Conservation (phyloP, 2,113 vertebrate species). For the Upupa epops region DNA sequence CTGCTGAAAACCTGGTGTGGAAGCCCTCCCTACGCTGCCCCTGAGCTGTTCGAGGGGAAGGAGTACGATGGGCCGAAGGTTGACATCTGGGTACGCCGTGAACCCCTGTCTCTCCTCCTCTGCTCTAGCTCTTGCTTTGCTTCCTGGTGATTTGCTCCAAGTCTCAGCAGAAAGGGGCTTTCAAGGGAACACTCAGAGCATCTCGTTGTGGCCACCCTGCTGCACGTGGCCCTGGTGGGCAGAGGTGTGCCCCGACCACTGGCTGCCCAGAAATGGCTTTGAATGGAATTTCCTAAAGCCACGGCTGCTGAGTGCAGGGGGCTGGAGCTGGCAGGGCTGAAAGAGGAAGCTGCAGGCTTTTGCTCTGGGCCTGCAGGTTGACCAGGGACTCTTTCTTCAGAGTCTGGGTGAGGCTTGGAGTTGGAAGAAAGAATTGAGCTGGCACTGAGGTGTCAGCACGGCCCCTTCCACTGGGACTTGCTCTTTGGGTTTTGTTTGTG, state of each 20-base stretch:
- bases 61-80: slow-evolving; percentile 98
- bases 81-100: slow-evolving; percentile 90
- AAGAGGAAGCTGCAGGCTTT: too few relatives aligned
- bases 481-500: not conserved
- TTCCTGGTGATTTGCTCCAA: not conserved
- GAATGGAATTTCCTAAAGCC: rapidly evolving
- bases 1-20: slow-evolving; percentile 98
- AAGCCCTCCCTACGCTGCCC: slow-evolving; percentile 95
- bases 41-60: slow-evolving; percentile 97
- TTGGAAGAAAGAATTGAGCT: not conserved
- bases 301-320: not conserved
- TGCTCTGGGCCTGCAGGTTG: too few relatives aligned
- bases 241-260: rapidly evolving
- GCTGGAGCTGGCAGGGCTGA: too few relatives aligned
- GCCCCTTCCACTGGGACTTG: not conserved
- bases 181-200: rapidly evolving
- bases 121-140: not conserved
- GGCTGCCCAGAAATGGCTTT: rapidly evolving
- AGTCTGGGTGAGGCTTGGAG: not conserved
- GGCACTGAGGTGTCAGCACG: too few relatives aligned
- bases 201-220: rapidly evolving
- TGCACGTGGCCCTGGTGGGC: rapidly evolving
- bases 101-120: not conserved
- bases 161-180: not conserved
- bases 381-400: not conserved